These are phyloP conservation scores for Aphelenchoides fujianensis DNA, from an alignment of 1,140 invertebrate genomes.

Conservation along the genomic window DNA sequence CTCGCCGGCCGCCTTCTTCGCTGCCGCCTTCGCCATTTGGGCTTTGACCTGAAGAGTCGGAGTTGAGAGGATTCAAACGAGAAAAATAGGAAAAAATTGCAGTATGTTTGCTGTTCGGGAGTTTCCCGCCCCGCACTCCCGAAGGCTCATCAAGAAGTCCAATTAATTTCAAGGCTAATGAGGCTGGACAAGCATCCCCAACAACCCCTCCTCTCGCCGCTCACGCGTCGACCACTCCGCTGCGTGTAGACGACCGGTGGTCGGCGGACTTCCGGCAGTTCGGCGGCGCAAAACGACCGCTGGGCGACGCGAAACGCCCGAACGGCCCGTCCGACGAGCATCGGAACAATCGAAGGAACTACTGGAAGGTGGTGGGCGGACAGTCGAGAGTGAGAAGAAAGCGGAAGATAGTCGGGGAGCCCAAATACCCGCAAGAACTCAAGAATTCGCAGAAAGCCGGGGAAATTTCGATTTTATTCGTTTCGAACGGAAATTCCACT, in stretches of 20 bases:
- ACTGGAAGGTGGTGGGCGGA: not conserved
- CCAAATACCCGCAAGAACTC: not conserved
- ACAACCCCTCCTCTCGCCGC: not conserved
- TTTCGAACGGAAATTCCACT: not conserved
- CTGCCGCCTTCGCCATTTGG: conserved; percentile 23
- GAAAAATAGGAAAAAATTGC: not conserved
- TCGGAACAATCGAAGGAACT: not conserved
- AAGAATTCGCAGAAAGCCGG: not conserved
- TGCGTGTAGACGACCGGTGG: conserved; percentile 32
- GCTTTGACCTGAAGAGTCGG: conserved; percentile 40
- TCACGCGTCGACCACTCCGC: conserved; percentile 35
- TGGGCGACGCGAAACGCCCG: not conserved
- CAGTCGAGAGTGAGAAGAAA: no score
- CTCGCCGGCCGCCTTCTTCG: conserved; percentile 37
- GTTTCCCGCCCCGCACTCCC: no score
- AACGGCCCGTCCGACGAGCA: not conserved
- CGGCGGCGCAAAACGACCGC: not conserved
- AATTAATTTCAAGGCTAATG: no score
- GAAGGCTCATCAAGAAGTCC: no score
- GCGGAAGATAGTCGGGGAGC: no score
- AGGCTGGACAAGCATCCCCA: no score
- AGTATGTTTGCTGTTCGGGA: not conserved
- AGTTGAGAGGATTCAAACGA: not conserved
- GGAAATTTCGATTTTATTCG: conserved; percentile 1
- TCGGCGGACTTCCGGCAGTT: no score